Conservation (phyloP, 2,797 vertebrate genomes). For the Xerus rutilus region DNA sequence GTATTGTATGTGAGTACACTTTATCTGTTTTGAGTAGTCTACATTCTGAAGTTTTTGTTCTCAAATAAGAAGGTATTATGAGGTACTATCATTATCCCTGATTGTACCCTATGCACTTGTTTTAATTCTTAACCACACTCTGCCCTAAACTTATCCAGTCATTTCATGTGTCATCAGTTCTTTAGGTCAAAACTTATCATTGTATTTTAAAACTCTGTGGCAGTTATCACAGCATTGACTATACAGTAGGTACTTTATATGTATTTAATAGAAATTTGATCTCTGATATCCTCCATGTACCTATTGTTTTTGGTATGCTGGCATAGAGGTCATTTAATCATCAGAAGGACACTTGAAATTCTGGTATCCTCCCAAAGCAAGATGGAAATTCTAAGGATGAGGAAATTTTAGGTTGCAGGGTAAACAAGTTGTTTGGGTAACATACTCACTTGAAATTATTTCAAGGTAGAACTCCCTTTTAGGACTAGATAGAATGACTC, state of each 20-base stretch:
- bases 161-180: neutral
- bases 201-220: neutral
- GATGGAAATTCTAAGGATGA: neutral
- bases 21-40: neutral
- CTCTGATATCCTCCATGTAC: neutral
- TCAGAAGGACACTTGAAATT: conserved; percentile 9
- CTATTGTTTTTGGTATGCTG: neutral
- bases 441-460: neutral
- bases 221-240: neutral
- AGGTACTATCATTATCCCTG: neutral
- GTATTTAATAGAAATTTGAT: neutral
- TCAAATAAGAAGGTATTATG: neutral
- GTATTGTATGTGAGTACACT: neutral
- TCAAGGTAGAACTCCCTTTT: neutral
- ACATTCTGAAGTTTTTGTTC: neutral
- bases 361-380: conserved; percentile 7
- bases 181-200: neutral
- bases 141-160: neutral
- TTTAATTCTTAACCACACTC: neutral
- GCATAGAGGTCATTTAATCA: neutral
- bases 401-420: neutral
- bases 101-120: neutral
- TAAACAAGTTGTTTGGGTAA: neutral
- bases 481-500: neutral
- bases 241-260: neutral